phyloP scores from a whole-genome alignment of 2,888 invertebrate species.

The Thereva nobilitata region DNA sequence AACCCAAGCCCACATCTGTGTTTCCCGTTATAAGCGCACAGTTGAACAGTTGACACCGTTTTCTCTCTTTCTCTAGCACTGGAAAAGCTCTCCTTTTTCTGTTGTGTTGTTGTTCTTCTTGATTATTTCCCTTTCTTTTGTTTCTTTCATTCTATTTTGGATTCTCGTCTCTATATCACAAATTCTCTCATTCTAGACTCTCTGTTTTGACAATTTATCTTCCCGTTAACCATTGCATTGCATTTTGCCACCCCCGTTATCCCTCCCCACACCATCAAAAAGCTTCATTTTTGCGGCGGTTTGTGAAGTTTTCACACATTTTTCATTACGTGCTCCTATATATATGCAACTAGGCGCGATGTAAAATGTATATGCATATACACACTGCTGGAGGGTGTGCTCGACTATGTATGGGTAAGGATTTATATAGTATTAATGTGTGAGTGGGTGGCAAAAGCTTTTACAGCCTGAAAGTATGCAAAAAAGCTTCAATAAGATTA shows the following conservation, averaged over 20 bases:
- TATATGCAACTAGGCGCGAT: too few species aligned
- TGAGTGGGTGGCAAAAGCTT: too few species aligned
- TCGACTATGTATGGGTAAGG: too few species aligned
- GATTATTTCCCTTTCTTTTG: neutral
- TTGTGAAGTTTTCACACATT: slow-evolving; percentile 20
- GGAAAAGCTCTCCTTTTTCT: too few species aligned
- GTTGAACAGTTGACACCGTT: too few species aligned
- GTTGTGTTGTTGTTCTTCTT: too few species aligned
- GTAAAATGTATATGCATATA: too few species aligned
- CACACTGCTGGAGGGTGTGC: too few species aligned
- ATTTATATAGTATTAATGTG: too few species aligned
- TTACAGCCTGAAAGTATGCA: slow-evolving; percentile 21
- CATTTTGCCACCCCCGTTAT: neutral
- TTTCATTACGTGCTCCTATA: slow-evolving; percentile 1
- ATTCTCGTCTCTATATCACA: neutral
- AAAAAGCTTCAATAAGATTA: slow-evolving; percentile 9
- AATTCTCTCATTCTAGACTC: slow-evolving; percentile 3
- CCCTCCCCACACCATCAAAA: slow-evolving; percentile 5
- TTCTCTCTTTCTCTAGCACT: too few species aligned
- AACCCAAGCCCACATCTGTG: too few species aligned
- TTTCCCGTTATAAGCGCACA: too few species aligned
- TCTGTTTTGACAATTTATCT: slow-evolving; percentile 29
- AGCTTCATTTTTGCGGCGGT: slow-evolving; percentile 1
- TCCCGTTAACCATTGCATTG: slow-evolving; percentile 4
- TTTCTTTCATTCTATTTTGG: neutral